Percentiles rank a stretch among this genome's conserved stretches.
Evolutionary conservation across 2,888 invertebrate species (phyloP).

Genomic region (Meloe dianella): DNA sequence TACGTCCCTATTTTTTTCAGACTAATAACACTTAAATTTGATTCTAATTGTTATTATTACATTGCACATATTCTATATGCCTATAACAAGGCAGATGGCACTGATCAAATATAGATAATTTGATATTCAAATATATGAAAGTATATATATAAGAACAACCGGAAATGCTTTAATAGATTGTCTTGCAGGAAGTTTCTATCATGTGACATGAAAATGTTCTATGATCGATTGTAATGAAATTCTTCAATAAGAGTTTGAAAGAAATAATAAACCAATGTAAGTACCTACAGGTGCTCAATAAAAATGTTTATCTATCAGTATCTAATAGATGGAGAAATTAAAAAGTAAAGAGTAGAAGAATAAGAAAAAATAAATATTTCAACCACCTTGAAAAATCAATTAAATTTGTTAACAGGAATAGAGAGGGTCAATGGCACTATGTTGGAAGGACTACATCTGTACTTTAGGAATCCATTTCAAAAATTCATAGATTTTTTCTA

Average conservation of each 20-base stretch:
- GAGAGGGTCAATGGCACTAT: conserved; percentile 13
- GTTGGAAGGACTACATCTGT: conserved; percentile 24
- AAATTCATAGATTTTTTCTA: conserved; percentile 17
- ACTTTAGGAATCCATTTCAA: conserved; percentile 19
- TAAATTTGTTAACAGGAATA: conserved; percentile 5
- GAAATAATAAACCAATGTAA: conserved; percentile 9
- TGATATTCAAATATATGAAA: background rate
- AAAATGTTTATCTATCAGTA: conserved; percentile 5
- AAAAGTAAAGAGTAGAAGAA: background rate
- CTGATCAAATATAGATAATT: background rate
- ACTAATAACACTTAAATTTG: background rate
- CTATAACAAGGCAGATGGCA: background rate
- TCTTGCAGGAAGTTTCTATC: conserved; percentile 25
- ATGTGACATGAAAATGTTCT: conserved; percentile 15
- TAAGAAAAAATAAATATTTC: background rate
- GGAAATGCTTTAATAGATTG: conserved; percentile 34
- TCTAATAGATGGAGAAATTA: conserved; percentile 5
- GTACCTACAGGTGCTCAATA: conserved; percentile 9
- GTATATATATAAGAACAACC: conserved; percentile 22
- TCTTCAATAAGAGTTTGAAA: background rate
- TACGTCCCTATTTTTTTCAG: too few relatives aligned
- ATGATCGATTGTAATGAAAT: conserved; percentile 10
- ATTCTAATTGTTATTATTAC: background rate
- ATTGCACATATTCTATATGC: background rate
- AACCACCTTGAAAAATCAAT: conserved; percentile 15